Percentiles rank a stretch among this genome's conserved stretches.
Evolutionary conservation across 2,113 vertebrate species (phyloP).

Genomic region (Craseonycteris thonglongyai): DNA sequence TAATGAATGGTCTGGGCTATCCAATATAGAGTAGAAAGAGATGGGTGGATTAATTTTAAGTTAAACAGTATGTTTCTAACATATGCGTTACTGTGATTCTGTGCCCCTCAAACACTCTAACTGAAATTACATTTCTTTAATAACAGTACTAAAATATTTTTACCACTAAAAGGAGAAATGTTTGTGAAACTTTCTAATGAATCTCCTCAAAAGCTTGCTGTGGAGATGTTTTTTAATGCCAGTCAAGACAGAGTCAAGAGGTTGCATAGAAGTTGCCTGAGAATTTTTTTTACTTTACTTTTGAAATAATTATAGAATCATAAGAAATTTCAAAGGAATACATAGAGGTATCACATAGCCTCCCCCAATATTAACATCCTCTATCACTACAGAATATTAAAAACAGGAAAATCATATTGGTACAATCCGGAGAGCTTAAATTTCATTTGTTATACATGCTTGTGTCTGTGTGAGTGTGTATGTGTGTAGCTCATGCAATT

Average conservation of each 20-base stretch:
- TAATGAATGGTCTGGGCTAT: neutral
- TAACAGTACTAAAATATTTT: neutral
- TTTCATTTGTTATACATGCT: neutral
- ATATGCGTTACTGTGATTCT: neutral
- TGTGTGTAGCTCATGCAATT: neutral
- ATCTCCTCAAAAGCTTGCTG: neutral
- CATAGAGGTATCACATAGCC: rapidly evolving
- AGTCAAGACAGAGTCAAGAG: neutral
- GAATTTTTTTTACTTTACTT: neutral
- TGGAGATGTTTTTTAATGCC: neutral
- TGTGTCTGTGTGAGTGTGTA: neutral
- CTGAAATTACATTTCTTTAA: neutral
- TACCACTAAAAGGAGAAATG: neutral
- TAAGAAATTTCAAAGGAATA: neutral
- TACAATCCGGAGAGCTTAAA: neutral
- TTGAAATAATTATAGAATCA: neutral
- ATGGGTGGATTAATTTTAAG: slow-evolving; percentile 45
- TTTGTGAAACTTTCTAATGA: neutral
- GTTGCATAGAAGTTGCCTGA: neutral
- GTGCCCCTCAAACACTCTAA: neutral
- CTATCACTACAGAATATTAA: neutral
- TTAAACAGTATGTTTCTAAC: slow-evolving; percentile 12
- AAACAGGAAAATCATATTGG: neutral
- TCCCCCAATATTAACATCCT: neutral
- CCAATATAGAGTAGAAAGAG: neutral